These are phyloP conservation scores for Chaitophorus viminalis DNA, from an alignment of 2,888 invertebrate genomes.

Conservation along the genomic window DNA sequence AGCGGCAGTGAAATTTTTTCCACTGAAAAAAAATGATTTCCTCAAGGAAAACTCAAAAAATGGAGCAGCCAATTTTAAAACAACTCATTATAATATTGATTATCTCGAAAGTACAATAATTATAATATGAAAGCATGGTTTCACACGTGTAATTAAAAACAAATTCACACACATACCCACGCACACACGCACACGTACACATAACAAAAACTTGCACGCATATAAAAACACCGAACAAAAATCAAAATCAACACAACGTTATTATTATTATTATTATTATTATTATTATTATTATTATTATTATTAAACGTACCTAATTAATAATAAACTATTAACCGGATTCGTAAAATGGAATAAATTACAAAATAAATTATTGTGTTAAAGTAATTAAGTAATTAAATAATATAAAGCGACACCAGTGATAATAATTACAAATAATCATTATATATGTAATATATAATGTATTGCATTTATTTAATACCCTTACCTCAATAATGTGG, in stretches of 20 bases:
- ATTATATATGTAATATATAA: slow-evolving; percentile 24
- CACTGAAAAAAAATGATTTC: slow-evolving; percentile 29
- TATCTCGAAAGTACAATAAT: slow-evolving; percentile 12
- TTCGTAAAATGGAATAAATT: slow-evolving; percentile 3
- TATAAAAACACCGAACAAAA: slow-evolving; percentile 41
- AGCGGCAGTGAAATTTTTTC: slow-evolving; percentile 38
- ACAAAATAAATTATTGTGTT: slow-evolving; percentile 52
- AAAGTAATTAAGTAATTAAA: background rate
- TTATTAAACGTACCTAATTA: slow-evolving; percentile 23
- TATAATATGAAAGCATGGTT: slow-evolving; percentile 40
- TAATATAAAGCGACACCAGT: slow-evolving; percentile 49
- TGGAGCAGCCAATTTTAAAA: slow-evolving; percentile 41
- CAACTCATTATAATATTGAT: slow-evolving; percentile 10
- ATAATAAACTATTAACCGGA: slow-evolving; percentile 18
- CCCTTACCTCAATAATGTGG: slow-evolving; percentile 56
- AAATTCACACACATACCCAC: slow-evolving; percentile 15
- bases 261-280: slow-evolving; percentile 56
- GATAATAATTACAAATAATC: slow-evolving; percentile 31
- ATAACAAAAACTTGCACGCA: slow-evolving; percentile 28
- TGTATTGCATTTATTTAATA: slow-evolving; percentile 32
- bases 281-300: slow-evolving; percentile 50
- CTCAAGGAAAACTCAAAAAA: slow-evolving; percentile 20
- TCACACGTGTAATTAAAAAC: slow-evolving; percentile 41
- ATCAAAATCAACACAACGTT: slow-evolving; percentile 38
- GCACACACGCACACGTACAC: slow-evolving; percentile 24